These are phyloP conservation scores for Drosophila birchii DNA, from an alignment of 2,888 invertebrate species.

Conservation along the genomic window DNA sequence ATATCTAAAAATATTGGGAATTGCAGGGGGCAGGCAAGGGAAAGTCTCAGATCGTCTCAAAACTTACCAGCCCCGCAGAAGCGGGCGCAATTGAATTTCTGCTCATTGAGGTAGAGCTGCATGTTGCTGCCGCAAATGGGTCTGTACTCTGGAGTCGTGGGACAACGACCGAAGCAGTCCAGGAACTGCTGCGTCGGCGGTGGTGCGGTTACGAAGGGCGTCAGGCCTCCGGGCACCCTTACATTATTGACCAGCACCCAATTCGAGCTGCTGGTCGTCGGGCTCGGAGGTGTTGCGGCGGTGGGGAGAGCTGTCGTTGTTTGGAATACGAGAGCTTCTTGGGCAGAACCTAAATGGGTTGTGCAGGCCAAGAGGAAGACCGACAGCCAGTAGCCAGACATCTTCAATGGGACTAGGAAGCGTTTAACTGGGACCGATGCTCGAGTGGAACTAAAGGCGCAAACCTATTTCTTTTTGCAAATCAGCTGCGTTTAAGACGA, in stretches of 20 bases:
- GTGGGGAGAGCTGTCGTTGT: not conserved
- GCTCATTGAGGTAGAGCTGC: conserved; percentile 79
- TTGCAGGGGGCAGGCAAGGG: not conserved
- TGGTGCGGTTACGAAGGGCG: conserved; percentile 64
- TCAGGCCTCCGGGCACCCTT: conserved; percentile 59
- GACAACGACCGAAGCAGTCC: conserved; percentile 78
- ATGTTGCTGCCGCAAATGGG: conserved; percentile 83
- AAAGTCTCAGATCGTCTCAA: not conserved
- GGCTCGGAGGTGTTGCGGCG: conserved; percentile 8
- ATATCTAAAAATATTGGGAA: conserved; percentile 66
- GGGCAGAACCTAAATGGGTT: conserved; percentile 27
- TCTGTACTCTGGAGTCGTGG: conserved; percentile 83
- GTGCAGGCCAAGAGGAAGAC: conserved; percentile 14
- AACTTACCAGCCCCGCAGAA: conserved; percentile 82
- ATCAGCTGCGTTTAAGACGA: conserved; percentile 15
- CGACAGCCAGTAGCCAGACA: conserved; percentile 25
- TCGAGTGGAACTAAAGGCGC: conserved; percentile 9
- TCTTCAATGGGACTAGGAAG: conserved; percentile 14
- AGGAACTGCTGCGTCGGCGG: conserved; percentile 70
- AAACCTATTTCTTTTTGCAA: not conserved
- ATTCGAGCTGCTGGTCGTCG: conserved; percentile 14
- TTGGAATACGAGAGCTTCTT: conserved; percentile 56
- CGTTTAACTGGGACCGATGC: not conserved
- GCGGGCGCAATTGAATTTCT: conserved; percentile 82
- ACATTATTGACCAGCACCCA: conserved; percentile 78